Evolutionary conservation across 2,888 invertebrate species (phyloP).

Genomic region (Callyntrura sp.): DNA sequence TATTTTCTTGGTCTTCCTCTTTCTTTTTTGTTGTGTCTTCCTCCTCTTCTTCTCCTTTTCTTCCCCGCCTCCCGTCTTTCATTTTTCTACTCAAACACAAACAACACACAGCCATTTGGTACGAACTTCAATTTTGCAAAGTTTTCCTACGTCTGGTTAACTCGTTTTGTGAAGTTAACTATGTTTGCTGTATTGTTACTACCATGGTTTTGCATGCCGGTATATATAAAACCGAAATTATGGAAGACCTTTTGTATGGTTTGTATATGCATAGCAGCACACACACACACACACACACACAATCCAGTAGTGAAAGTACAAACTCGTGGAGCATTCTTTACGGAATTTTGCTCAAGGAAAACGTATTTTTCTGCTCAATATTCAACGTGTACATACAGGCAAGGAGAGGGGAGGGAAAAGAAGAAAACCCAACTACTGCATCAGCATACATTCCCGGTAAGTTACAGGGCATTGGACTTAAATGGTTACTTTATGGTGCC

Average conservation of each 20-base stretch:
- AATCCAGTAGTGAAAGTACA: background rate
- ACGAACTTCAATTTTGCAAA: slow-evolving; percentile 48
- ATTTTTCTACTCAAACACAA: slow-evolving; percentile 2
- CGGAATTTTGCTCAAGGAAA: slow-evolving; percentile 42
- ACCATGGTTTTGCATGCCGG: background rate
- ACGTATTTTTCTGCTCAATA: background rate
- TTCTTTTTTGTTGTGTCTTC: background rate
- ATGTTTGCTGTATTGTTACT: slow-evolving; percentile 30
- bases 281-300: background rate
- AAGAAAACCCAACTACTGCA: background rate
- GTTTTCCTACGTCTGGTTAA: slow-evolving; percentile 39
- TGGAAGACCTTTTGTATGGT: slow-evolving; percentile 21
- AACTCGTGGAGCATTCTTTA: slow-evolving; percentile 47
- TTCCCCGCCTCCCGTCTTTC: background rate
- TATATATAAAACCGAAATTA: too few relatives aligned
- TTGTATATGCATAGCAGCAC: background rate
- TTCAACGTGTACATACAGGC: background rate
- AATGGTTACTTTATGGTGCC: slow-evolving; percentile 17
- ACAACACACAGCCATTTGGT: background rate
- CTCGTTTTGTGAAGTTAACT: slow-evolving; percentile 4
- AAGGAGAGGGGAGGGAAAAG: background rate
- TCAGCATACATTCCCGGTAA: background rate
- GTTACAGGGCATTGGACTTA: slow-evolving; percentile 58
- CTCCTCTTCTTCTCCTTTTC: background rate
- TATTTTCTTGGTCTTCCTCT: slow-evolving; percentile 60